Conservation (phyloP, 1,140 invertebrate genomes). For the Ostrea edulis region DNA sequence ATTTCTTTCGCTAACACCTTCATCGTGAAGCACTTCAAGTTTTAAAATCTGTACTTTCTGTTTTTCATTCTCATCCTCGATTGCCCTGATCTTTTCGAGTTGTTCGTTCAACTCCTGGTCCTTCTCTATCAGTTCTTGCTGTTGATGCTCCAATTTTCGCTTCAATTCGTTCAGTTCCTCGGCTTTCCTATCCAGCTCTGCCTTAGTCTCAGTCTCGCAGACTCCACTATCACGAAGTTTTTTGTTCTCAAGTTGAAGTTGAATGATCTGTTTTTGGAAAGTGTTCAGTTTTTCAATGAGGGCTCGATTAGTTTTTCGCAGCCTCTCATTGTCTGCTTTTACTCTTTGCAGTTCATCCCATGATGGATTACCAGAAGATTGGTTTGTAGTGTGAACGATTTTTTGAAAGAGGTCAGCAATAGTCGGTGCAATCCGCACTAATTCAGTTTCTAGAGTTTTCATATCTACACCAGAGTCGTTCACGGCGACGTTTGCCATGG, state of each 20-base stretch:
- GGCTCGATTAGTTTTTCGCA: slow-evolving; percentile 51
- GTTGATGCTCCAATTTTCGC: slow-evolving; percentile 52
- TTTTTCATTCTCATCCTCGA: slow-evolving; percentile 54
- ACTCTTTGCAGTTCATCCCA: slow-evolving; percentile 49
- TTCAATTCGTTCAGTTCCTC: slow-evolving; percentile 42
- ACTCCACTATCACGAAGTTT: slow-evolving; percentile 49
- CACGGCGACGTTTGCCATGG: slow-evolving; percentile 20
- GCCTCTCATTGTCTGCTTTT: slow-evolving; percentile 54
- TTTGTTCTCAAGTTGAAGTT: slow-evolving; percentile 58
- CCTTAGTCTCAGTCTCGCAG: slow-evolving; percentile 40
- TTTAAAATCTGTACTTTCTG: slow-evolving; percentile 55
- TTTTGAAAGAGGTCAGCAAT: slow-evolving; percentile 57
- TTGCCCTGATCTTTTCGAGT: slow-evolving; percentile 52
- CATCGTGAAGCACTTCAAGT: slow-evolving; percentile 51
- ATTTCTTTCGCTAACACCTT: slow-evolving; percentile 52
- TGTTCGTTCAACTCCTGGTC: slow-evolving; percentile 53
- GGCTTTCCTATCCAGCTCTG: slow-evolving; percentile 45
- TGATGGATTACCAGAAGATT: slow-evolving; percentile 10
- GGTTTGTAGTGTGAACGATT: slow-evolving; percentile 48
- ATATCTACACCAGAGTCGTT: slow-evolving; percentile 46
- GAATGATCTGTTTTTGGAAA: slow-evolving; percentile 58
- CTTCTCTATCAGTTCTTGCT: slow-evolving; percentile 47
- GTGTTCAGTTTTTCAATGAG: slow-evolving; percentile 56
- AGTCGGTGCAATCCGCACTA: slow-evolving; percentile 51
- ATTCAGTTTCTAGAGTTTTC: slow-evolving; percentile 53